phyloP scores from a whole-genome alignment of 2,797 vertebrate species.

The Trachops cirrhosus region DNA sequence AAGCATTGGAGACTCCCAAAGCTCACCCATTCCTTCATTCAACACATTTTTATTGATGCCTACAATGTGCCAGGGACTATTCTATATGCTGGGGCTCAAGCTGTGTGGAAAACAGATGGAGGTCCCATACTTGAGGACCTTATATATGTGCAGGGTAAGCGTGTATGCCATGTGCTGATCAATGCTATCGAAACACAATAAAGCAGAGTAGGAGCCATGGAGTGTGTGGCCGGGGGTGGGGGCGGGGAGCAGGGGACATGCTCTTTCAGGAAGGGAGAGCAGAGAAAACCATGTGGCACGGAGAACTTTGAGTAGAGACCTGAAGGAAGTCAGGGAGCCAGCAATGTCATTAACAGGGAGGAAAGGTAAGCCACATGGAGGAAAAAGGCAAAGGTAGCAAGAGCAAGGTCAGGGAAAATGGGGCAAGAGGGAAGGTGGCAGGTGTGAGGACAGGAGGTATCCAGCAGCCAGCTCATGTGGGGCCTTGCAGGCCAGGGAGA shows the following conservation, averaged over 20 bases:
- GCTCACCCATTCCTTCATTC: background rate
- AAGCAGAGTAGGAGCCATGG: background rate
- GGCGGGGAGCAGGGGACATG: background rate
- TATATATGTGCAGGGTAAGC: too few relatives aligned
- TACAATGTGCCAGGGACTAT: background rate
- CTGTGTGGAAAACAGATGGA: background rate
- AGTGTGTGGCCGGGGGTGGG: fast-evolving
- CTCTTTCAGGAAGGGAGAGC: background rate
- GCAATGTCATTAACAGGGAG: background rate
- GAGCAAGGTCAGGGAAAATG: background rate
- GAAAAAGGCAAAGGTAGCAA: background rate
- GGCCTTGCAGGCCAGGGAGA: background rate
- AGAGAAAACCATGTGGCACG: background rate
- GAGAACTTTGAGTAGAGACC: background rate
- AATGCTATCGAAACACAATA: background rate
- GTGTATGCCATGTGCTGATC: background rate
- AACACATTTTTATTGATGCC: background rate
- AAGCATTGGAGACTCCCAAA: background rate
- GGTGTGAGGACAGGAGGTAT: background rate
- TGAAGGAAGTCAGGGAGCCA: background rate
- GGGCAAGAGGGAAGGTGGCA: background rate
- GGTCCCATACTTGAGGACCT: background rate
- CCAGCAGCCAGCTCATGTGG: background rate
- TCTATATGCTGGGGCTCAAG: background rate
- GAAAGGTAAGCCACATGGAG: background rate